Percentiles rank a stretch among this genome's conserved stretches.
phyloP scores from a whole-genome alignment of 2,113 vertebrate species.

The Camelus dromedarius region DNA sequence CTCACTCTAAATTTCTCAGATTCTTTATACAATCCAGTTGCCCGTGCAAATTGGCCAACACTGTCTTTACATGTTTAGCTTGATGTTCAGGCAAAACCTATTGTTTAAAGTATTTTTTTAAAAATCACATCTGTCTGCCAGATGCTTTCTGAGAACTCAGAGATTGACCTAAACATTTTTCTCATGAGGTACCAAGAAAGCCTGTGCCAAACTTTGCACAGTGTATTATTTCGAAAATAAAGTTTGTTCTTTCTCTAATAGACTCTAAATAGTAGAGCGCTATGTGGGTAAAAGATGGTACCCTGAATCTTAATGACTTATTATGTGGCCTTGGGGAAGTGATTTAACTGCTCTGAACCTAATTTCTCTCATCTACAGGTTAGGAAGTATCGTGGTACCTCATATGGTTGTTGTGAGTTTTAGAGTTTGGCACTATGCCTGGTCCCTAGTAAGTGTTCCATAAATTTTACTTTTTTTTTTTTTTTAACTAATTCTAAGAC shows the following conservation, averaged over 20 bases:
- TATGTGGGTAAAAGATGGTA: not conserved
- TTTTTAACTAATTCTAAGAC: not conserved
- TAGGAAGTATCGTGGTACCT: not conserved
- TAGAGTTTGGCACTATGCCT: not conserved
- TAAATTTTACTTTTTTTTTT: not conserved
- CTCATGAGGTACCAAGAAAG: not conserved
- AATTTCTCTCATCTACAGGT: not conserved
- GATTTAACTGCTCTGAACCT: not conserved
- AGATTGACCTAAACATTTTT: not conserved
- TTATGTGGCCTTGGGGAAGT: not conserved
- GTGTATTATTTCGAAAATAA: slow-evolving; percentile 23
- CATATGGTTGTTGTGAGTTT: not conserved
- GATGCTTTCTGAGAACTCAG: not conserved
- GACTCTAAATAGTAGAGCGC: not conserved
- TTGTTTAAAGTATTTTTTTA: not conserved
- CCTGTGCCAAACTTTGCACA: not conserved
- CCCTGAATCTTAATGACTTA: not conserved
- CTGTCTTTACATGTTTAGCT: not conserved
- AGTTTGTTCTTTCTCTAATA: not conserved
- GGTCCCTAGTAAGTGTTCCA: not conserved
- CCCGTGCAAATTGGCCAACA: not conserved
- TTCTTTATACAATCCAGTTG: not conserved
- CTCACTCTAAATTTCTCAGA: not conserved
- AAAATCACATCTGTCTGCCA: not conserved
- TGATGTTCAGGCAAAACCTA: not conserved